These are phyloP conservation scores for Upupa epops DNA, from an alignment of 2,113 vertebrate genomes.

Conservation along the genomic window DNA sequence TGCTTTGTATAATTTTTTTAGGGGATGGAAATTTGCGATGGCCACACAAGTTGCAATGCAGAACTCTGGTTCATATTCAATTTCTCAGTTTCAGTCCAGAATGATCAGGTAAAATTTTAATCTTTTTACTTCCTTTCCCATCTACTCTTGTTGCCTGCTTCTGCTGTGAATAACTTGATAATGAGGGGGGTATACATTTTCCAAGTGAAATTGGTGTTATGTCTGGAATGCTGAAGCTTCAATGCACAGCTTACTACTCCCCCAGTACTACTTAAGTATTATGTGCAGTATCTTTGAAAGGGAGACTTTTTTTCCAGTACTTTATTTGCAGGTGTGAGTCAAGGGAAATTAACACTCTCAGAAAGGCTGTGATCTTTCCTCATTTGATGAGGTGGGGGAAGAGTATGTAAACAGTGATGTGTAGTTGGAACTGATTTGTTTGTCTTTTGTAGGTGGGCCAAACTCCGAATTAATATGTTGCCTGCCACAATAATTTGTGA, in stretches of 20 bases:
- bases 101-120: conserved; percentile 90
- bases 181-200: neutral
- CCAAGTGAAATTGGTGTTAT: neutral
- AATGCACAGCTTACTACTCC: neutral
- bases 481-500: conserved; percentile 93
- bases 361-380: neutral
- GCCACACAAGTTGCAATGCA: conserved; percentile 98
- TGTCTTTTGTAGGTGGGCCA: conserved; percentile 87
- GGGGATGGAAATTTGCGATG: conserved; percentile 98
- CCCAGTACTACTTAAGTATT: neutral
- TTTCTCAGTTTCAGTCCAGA: conserved; percentile 96
- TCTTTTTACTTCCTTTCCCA: neutral
- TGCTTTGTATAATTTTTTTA: conserved; percentile 65
- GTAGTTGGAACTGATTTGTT: neutral
- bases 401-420: neutral
- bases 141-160: neutral
- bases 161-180: neutral
- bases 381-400: neutral
- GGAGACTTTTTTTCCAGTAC: neutral
- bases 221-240: neutral
- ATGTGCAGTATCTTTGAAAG: neutral
- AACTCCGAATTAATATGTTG: conserved; percentile 96
- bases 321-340: neutral
- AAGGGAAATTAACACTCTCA: neutral
- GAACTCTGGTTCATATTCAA: conserved; percentile 97